phyloP scores from a whole-genome alignment of 2,797 vertebrate species.

The Phalloptychus januarius region DNA sequence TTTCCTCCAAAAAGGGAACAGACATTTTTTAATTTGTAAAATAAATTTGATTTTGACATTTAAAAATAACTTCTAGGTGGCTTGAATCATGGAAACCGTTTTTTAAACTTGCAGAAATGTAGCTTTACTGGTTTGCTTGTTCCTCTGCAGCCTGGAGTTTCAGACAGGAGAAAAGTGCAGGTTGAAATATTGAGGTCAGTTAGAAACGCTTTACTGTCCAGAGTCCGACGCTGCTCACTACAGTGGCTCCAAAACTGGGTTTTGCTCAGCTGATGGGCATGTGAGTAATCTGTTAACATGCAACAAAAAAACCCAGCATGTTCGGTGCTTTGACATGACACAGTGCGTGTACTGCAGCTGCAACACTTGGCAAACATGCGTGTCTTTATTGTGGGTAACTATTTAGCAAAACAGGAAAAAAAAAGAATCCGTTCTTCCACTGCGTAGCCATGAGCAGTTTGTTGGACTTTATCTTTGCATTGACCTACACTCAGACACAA shows the following conservation, averaged over 20 bases:
- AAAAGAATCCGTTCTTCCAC: constrained; percentile 6
- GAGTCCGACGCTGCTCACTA: constrained; percentile 19
- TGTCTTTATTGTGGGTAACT: neutral
- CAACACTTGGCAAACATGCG: neutral
- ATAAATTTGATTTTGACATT: neutral
- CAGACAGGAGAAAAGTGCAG: constrained; percentile 3
- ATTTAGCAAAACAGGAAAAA: constrained; percentile 12
- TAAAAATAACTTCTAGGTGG: neutral
- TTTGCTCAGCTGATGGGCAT: constrained; percentile 56
- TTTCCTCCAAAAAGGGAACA: neutral
- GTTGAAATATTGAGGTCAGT: constrained; percentile 5
- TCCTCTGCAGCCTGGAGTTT: neutral
- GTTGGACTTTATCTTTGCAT: constrained; percentile 47
- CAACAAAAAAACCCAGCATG: constrained; percentile 16
- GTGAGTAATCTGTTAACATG: constrained; percentile 52
- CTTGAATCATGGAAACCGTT: constrained; percentile 13
- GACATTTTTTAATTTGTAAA: neutral
- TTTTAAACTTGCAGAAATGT: constrained; percentile 2
- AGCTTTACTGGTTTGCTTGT: neutral
- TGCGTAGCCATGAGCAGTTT: constrained; percentile 25
- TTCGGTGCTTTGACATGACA: constrained; percentile 20
- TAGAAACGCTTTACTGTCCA: constrained; percentile 10
- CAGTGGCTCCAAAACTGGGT: constrained; percentile 40
- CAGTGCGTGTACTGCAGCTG: neutral
- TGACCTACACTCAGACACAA: constrained; percentile 67